Base-by-base conservation (phyloP, 2,888 invertebrate genomes). In the Diachrysia chrysitis region DNA sequence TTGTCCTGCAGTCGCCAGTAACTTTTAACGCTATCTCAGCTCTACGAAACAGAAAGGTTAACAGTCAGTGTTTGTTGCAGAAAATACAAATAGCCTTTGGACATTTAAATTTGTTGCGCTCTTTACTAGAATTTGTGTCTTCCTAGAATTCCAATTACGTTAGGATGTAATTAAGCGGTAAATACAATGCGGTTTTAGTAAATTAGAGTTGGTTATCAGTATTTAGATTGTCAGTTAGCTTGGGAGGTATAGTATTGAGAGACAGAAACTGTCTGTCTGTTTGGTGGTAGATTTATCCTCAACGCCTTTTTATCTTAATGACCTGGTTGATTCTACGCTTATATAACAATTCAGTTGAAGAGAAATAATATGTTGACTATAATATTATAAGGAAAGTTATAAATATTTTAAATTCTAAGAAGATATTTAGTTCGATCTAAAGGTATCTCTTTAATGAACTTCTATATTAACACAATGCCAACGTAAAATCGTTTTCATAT, bases 21-120 rank as follows among this genome's bases (percentile, higher is more conserved):
- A 73, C 69, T 79, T 64, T 73, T 69, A 69, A 51, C 63, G 66
- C 73, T 73, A 75, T 77, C 73, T 74, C 72, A 73, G 71, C 75
- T 73, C 71, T 71, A 66, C 64, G 64, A 77, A 78, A 69, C 81
- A 78, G 69, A 56, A 78, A 82, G 78, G 84, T 81, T 80, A 82
- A 83, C 83, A 79, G 73, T 74, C 63, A 62, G 58, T 66, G 62
- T 76, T 71, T 73, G 69, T 70, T 66, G 68, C 68, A 75, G 75
- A 83, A 80, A 83, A 82, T 80, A 83, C 81, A 81, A 84, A 84
- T 83, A 80, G 74, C 72, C 60, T 68, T 66, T 58, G 78, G 75
- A 78, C 76, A 80, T 82, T 81, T 78, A 79, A 82, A 83, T 82
- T 81, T 79, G 75, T 81, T 80, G 69, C 57, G 17, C 71, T 75